phyloP scores from a whole-genome alignment of 2,888 invertebrate species.

The Lymantria dispar region DNA sequence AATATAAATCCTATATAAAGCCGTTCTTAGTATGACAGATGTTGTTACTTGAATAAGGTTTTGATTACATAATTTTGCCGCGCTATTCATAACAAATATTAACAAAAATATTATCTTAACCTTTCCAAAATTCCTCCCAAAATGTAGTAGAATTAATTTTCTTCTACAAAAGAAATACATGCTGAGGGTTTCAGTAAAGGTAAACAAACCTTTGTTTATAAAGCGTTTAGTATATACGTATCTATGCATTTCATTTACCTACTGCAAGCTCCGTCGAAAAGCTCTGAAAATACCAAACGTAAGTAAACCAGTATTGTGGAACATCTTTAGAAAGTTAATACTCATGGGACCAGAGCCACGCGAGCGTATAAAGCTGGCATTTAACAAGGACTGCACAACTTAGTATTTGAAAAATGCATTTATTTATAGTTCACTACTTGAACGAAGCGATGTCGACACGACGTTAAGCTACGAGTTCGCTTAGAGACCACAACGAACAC shows the following conservation, averaged over 20 bases:
- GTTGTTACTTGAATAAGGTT: too few species aligned
- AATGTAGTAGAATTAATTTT: constrained; percentile 10
- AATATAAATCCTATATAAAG: too few species aligned
- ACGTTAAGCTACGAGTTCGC: constrained; percentile 32
- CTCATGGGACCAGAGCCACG: constrained; percentile 24
- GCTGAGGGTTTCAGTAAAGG: constrained; percentile 7
- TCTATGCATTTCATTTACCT: constrained; percentile 10
- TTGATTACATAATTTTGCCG: too few species aligned
- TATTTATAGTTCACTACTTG: constrained; percentile 28
- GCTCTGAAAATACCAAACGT: constrained; percentile 18
- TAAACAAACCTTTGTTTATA: constrained; percentile 9
- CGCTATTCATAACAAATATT: neutral
- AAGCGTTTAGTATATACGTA: constrained; percentile 4
- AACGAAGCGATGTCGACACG: constrained; percentile 17
- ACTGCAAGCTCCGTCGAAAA: constrained; percentile 4
- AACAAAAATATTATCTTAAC: neutral
- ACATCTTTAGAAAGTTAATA: constrained; percentile 27
- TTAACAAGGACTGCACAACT: constrained; percentile 45
- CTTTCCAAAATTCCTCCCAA: neutral
- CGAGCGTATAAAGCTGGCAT: constrained; percentile 16
- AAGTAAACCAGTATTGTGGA: constrained; percentile 18
- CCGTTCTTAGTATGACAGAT: too few species aligned
- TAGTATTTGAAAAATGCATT: constrained; percentile 40
- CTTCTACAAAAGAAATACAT: constrained; percentile 8
- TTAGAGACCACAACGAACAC: constrained; percentile 67